Base-by-base conservation (phyloP, 2,888 invertebrate species). In the Caenorhabditis japonica region DNA sequence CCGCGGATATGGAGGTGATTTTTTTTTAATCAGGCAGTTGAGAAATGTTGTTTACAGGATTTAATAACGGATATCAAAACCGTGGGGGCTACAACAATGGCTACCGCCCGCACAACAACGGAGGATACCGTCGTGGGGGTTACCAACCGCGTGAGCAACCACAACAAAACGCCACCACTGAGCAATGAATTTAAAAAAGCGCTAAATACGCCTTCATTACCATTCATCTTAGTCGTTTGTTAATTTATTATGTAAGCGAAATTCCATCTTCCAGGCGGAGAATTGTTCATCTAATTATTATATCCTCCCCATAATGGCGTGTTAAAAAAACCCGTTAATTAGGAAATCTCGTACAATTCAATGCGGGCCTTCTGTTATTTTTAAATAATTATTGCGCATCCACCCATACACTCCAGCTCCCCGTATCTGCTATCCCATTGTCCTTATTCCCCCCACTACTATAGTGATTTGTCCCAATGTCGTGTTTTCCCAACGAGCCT, bases 1-100 rank as follows among this genome's bases (percentile, higher is more conserved):
- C 70, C 70, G 78, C 46, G 79, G 81, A 49, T 70, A 58, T 49
- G 62, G 62, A 53, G 75, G 75, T 72, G 47, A n/a, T n/a, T n/a
- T n/a, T n/a, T n/a, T n/a, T n/a, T n/a, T n/a, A n/a, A n/a, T n/a
- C n/a, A n/a, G n/a, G n/a, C n/a, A n/a, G n/a, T n/a, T n/a, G n/a
- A n/a, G n/a, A 60, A 60, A 15, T 27, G 43, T 15, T 21, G 23
- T 25, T 19, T 43, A n/a, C 19, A 41, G 74, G 77, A 58, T 79
- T 76, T 60, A 68, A 73, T 51, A 70, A 71, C 58, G 52, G 56
- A 33, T 55, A 60, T 33, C 56, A 69, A 33, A 51, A 52, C 41
- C 60, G 69, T n/a, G 78, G 76, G 33, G 60, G 69, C 39, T 52
- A 61, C 49, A 47, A 61, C 55, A 70, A 73, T 36, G 71, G 74